phyloP scores from a whole-genome alignment of 2,888 invertebrate genomes.

The Lymantria dispar region DNA sequence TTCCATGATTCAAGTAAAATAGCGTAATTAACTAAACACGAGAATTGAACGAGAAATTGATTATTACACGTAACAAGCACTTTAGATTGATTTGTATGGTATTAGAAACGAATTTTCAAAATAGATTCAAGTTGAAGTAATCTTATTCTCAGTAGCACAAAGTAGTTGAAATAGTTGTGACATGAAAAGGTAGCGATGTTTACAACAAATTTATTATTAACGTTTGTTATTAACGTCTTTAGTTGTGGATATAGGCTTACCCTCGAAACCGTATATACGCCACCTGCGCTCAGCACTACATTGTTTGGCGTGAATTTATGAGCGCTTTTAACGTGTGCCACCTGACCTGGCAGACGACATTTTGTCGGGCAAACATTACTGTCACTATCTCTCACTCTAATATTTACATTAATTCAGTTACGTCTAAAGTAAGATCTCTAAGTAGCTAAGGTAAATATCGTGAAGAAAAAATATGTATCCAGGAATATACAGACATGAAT shows the following conservation, averaged over 20 bases:
- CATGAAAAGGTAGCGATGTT: too few relatives aligned
- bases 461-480: too few relatives aligned
- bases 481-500: too few relatives aligned
- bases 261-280: conserved; percentile 48
- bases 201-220: conserved; percentile 36
- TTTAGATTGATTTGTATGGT: too few relatives aligned
- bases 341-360: conserved; percentile 75
- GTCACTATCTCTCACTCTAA: conserved; percentile 52
- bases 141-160: too few relatives aligned
- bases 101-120: too few relatives aligned
- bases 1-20: too few relatives aligned
- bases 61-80: too few relatives aligned
- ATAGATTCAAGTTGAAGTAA: too few relatives aligned
- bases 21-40: too few relatives aligned
- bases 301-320: conserved; percentile 74
- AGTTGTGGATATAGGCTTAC: conserved; percentile 52
- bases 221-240: conserved; percentile 30
- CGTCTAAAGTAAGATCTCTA: conserved; percentile 13
- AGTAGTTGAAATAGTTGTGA: too few relatives aligned
- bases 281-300: conserved; percentile 69
- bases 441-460: background rate
- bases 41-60: too few relatives aligned
- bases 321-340: conserved; percentile 77
- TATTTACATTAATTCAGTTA: conserved; percentile 47
- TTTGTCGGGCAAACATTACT: conserved; percentile 69